A percentile compares a stretch with the other conserved stretches of the same genome.
Conservation (phyloP, 2,113 vertebrate genomes). For the Centrocercus urophasianus region DNA sequence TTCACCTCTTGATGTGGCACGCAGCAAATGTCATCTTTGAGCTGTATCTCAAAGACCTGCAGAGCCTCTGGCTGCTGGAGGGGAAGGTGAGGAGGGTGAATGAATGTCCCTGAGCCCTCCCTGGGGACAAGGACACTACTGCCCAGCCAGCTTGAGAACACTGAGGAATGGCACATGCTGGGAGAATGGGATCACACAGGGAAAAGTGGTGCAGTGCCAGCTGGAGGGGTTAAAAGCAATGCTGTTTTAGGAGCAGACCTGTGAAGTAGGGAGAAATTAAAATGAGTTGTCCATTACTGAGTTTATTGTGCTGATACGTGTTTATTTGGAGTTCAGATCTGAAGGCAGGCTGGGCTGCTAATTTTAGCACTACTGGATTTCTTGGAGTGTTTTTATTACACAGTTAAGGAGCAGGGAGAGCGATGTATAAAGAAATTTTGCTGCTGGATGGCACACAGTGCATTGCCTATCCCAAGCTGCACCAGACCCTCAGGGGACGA, state of each 20-base stretch:
- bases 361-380: background rate
- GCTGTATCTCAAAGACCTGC: background rate
- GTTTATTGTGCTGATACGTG: background rate
- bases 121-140: background rate
- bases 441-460: background rate
- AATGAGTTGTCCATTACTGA: background rate
- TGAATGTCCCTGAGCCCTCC: background rate
- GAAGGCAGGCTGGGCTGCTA: background rate
- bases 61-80: background rate
- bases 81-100: background rate
- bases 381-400: background rate
- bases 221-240: background rate
- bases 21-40: background rate
- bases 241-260: background rate
- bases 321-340: background rate
- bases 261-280: background rate
- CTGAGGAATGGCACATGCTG: fast-evolving
- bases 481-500: background rate
- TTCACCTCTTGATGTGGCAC: background rate
- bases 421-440: background rate
- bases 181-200: background rate
- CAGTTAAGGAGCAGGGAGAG: background rate
- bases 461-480: background rate
- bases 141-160: background rate
- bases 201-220: background rate